These are phyloP conservation scores for Oenanthe melanoleuca DNA, from an alignment of 2,113 vertebrate species.

Conservation along the genomic window DNA sequence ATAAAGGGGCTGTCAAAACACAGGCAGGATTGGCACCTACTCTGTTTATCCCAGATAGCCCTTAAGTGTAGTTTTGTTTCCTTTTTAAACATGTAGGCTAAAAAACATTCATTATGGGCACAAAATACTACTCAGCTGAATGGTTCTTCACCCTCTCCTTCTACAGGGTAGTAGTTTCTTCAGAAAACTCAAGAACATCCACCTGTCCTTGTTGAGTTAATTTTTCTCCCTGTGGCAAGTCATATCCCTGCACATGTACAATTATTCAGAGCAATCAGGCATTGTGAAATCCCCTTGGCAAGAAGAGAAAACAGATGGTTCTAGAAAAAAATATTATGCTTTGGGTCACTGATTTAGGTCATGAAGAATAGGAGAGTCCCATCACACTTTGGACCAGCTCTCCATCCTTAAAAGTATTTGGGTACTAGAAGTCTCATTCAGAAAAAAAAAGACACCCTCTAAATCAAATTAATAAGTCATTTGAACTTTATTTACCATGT, in stretches of 20 bases:
- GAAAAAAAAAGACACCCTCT: background rate
- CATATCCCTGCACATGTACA: conserved; percentile 1
- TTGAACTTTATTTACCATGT: background rate
- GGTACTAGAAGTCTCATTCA: background rate
- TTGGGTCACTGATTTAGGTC: conserved; percentile 58
- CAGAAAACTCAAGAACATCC: conserved; percentile 4
- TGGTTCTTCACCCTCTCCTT: background rate
- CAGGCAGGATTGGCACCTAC: background rate
- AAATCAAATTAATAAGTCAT: background rate
- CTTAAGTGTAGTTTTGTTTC: background rate
- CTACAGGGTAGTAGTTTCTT: background rate
- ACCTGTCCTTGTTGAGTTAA: conserved; percentile 30
- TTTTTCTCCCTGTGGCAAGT: conserved; percentile 40
- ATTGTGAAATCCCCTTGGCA: conserved; percentile 68
- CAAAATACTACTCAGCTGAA: background rate
- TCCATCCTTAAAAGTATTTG: background rate
- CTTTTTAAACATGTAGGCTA: background rate
- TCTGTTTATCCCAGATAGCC: background rate
- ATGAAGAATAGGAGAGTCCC: conserved; percentile 21
- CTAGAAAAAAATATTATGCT: conserved; percentile 48
- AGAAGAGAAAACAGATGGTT: conserved; percentile 62
- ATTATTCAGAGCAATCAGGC: conserved; percentile 57
- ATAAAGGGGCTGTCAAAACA: background rate
- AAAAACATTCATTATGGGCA: background rate
- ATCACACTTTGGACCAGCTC: conserved; percentile 39